These are phyloP conservation scores for Pseudomugil tenellus DNA, from an alignment of 2,797 vertebrate genomes.

Conservation along the genomic window DNA sequence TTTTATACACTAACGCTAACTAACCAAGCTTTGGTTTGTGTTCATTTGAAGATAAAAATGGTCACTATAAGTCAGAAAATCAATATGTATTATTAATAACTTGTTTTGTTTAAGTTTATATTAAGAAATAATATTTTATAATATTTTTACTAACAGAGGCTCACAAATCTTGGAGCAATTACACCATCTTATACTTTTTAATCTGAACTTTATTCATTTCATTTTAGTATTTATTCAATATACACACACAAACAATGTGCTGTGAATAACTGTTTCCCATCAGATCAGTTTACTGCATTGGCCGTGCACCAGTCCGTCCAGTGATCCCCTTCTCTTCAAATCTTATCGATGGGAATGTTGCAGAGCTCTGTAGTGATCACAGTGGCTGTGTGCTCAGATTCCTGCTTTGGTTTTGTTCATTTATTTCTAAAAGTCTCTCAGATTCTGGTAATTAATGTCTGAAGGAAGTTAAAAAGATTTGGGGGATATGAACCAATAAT, in stretches of 20 bases:
- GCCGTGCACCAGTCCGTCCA: conserved; percentile 6
- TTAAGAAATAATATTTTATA: neutral
- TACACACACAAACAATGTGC: neutral
- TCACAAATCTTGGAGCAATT: neutral
- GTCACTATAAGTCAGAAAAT: neutral
- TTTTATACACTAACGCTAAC: neutral
- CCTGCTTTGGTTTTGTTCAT: neutral
- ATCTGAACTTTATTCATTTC: neutral
- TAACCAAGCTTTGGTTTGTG: neutral
- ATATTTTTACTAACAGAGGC: conserved; percentile 3
- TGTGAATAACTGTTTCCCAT: conserved; percentile 9
- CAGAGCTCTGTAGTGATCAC: conserved; percentile 10
- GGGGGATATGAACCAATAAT: neutral
- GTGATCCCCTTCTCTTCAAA: neutral
- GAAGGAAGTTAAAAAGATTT: neutral
- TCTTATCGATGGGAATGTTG: conserved; percentile 15
- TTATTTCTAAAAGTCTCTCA: neutral
- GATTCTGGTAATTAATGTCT: neutral
- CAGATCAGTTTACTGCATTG: conserved; percentile 10
- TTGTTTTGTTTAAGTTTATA: too few relatives aligned
- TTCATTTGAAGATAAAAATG: neutral
- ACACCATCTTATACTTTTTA: neutral
- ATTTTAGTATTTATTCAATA: conserved; percentile 2
- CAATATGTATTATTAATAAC: too few relatives aligned
- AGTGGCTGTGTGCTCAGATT: conserved; percentile 5